Conservation (phyloP, 1,140 invertebrate species). For the Lordiphosa mommai region DNA sequence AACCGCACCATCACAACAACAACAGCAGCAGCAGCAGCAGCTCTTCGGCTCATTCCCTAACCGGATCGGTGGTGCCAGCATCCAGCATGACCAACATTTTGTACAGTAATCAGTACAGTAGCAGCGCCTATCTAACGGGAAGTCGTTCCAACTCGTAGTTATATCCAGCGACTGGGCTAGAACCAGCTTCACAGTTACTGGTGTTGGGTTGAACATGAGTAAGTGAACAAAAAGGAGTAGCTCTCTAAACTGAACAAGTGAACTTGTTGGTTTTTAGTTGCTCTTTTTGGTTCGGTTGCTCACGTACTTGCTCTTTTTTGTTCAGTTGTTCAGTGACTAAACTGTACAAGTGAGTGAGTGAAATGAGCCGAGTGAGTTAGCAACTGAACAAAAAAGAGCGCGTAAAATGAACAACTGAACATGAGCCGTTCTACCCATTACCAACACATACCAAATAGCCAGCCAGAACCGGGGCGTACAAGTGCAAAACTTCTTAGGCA, state of each 20-base stretch:
- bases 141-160: slow-evolving; percentile 61
- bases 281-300: no score
- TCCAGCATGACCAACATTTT: slow-evolving; percentile 81
- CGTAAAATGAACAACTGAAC: no score
- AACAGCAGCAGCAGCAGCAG: slow-evolving; percentile 34
- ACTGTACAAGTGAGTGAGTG: no score
- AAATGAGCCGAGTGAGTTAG: no score
- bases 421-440: not conserved
- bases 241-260: no score
- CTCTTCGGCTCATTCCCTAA: slow-evolving; percentile 46
- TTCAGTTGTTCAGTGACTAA: no score
- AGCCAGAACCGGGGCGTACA: slow-evolving; percentile 49
- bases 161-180: slow-evolving; percentile 3
- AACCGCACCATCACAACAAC: slow-evolving; percentile 2
- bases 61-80: slow-evolving; percentile 82
- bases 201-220: no score
- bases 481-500: slow-evolving; percentile 57
- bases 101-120: slow-evolving; percentile 69
- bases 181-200: slow-evolving; percentile 8
- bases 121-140: slow-evolving; percentile 79
- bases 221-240: no score
- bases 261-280: no score
- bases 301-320: no score
- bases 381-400: no score
- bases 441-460: slow-evolving; percentile 49